Base-by-base conservation (phyloP, 2,888 invertebrate genomes). In the Aleiodes alternator region DNA sequence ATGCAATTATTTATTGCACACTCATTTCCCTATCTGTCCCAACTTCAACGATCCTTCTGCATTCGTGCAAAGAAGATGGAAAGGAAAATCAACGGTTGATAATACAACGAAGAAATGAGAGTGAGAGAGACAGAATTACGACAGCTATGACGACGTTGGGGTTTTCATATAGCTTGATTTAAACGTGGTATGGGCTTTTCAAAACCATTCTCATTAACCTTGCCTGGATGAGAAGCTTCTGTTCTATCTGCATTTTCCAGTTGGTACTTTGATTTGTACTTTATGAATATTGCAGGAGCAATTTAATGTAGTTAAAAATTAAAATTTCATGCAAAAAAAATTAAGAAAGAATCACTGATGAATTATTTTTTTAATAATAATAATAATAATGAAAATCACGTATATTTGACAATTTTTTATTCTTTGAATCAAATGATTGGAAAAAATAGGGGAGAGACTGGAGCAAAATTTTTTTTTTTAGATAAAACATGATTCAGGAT, bases 141-240 rank as follows among this genome's bases (percentile, higher is more conserved):
- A 59, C 59, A 43, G 55, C 38, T 70, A 34, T 51, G 48, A 38
- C 56, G 75, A 74, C 48, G 57, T 59, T 55, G 71, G 72, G 23
- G 73, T 8, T 48, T 68, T 69, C 77, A 73, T 64, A 61, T 76
- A 76, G 72, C 74, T 75, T 71, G 75, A 75, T 78, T 78, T 76
- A 50, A 51, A 68, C 66, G 78, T 81, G 83, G 84, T 86, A 85
- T 84, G 82, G 82, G 83, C 76, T 80, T 85, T 86, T 84, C 84
- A 87, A 73, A 86, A 87, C 87, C 85, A 83, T 86, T 86, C 86
- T 86, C 87, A 87, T 87, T 87, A 87, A 87, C 85, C 84, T 82
- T 81, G 84, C 83, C 83, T 84, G 84, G 84, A 83, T 84, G 68
- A 72, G 23, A 73, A 61, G 5, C 23, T 56, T 69, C 51, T 56